Percentiles rank a stretch among this genome's conserved stretches.
These are phyloP conservation scores for Dicyrtoma fusca DNA, from an alignment of 2,888 invertebrate species.

Conservation along the genomic window DNA sequence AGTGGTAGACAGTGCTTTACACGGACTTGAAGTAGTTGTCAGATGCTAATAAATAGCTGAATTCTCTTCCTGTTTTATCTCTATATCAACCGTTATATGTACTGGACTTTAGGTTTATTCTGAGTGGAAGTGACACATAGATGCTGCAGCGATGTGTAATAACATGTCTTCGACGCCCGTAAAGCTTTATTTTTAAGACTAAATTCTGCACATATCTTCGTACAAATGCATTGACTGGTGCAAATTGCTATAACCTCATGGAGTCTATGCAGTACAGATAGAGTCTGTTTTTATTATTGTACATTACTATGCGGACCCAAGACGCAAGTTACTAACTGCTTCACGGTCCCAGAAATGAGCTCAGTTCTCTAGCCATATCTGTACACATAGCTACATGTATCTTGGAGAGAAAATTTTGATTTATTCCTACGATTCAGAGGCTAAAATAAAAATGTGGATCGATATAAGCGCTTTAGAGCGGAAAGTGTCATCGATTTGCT, in stretches of 20 bases:
- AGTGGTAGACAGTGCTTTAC: neutral
- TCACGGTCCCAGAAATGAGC: too few relatives aligned
- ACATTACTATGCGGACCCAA: neutral
- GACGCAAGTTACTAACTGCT: too few relatives aligned
- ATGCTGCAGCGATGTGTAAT: neutral
- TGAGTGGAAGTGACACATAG: conserved; percentile 29
- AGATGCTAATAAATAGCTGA: conserved; percentile 11
- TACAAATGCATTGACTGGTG: neutral
- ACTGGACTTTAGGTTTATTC: conserved; percentile 18
- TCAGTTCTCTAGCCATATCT: too few relatives aligned
- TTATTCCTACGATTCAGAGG: conserved; percentile 7
- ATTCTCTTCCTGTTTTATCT: conserved; percentile 14
- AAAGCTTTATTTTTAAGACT: neutral
- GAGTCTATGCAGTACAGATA: too few relatives aligned
- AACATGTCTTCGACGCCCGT: neutral
- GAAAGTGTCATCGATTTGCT: conserved; percentile 19
- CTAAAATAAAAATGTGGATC: conserved; percentile 19
- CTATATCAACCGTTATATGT: neutral
- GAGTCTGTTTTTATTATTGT: neutral
- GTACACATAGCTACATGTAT: too few relatives aligned
- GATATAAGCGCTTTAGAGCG: conserved; percentile 24
- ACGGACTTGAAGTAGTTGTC: conserved; percentile 13
- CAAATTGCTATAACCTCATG: too few relatives aligned
- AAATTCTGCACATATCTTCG: neutral
- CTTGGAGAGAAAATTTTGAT: conserved; percentile 23